Percentiles rank a stretch among this genome's conserved stretches.
phyloP scores from a whole-genome alignment of 2,113 vertebrate genomes.

The human (Homo sapiens) region GRCh38 chr5:26293001-26293500 shows the following conservation, averaged over 20 bases:
- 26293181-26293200: neutral
- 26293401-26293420: neutral
- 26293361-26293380: neutral
- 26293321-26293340: neutral
- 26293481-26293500: neutral
- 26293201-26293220: neutral
- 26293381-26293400: neutral
- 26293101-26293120: neutral
- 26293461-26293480: neutral
- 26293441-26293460: neutral
- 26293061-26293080: neutral
- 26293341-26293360: fast-evolving
- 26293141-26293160: neutral
- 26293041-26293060: neutral
- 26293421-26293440: neutral
- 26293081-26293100: neutral
- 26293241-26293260: neutral
- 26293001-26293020: neutral
- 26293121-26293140: neutral
- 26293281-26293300: neutral
- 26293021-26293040: neutral
- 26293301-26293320: neutral
- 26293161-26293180: neutral
- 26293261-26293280: neutral
- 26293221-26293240: neutral